These are phyloP conservation scores for Luehdorfia chinensis DNA, from an alignment of 1,140 invertebrate genomes.

Conservation along the genomic window DNA sequence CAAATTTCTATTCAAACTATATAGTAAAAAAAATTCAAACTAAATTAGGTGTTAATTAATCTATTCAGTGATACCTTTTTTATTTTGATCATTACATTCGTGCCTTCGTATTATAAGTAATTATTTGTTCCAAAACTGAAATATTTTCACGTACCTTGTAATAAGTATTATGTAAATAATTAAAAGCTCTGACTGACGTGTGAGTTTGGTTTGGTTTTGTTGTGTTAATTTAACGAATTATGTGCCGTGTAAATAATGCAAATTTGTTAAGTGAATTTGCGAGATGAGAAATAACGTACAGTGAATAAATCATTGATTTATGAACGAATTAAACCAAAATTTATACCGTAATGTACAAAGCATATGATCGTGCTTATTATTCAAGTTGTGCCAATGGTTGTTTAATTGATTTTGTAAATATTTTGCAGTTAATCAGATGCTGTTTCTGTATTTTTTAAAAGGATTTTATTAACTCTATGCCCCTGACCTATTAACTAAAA, in stretches of 20 bases:
- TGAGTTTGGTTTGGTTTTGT: slow-evolving; percentile 41
- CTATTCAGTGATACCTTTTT: too few relatives aligned
- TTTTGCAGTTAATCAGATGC: slow-evolving; percentile 9
- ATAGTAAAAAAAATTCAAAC: too few relatives aligned
- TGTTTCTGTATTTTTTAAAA: slow-evolving; percentile 6
- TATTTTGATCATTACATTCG: slow-evolving; percentile 7
- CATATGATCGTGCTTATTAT: slow-evolving; percentile 37
- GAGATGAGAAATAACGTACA: background rate
- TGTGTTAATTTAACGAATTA: slow-evolving; percentile 46
- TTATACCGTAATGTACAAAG: slow-evolving; percentile 67
- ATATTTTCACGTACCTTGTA: slow-evolving; percentile 58
- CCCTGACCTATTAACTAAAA: background rate
- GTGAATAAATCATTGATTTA: background rate
- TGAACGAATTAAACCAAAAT: slow-evolving; percentile 54
- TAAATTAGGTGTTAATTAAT: too few relatives aligned
- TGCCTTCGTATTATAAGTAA: slow-evolving; percentile 11
- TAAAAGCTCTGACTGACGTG: slow-evolving; percentile 45
- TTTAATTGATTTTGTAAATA: slow-evolving; percentile 43
- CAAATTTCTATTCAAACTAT: too few relatives aligned
- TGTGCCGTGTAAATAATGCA: slow-evolving; percentile 66
- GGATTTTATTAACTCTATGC: too few relatives aligned
- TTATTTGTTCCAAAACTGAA: slow-evolving; percentile 26
- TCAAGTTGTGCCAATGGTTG: slow-evolving; percentile 60
- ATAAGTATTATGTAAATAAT: slow-evolving; percentile 65
- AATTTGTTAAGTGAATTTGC: slow-evolving; percentile 29